A percentile compares a stretch with the other conserved stretches of the same genome.
Evolutionary conservation across 1,140 invertebrate species (phyloP).

Genomic region (Drosophila tropicalis): DNA sequence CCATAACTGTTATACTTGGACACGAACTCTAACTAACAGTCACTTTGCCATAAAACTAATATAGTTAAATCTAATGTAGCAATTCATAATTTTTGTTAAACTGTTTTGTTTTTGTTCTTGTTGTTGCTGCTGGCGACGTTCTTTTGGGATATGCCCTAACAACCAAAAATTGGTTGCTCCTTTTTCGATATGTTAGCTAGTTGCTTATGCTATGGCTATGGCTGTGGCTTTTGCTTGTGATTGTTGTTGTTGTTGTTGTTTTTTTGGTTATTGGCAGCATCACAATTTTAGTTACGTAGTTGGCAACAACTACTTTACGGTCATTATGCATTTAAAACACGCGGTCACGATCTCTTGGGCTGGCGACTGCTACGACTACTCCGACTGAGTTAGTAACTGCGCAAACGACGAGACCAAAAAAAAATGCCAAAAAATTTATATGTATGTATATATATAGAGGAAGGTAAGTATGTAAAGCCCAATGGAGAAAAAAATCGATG

Average conservation of each 20-base stretch:
- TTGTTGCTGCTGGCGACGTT: slow-evolving; percentile 34
- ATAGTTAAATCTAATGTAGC: slow-evolving; percentile 81
- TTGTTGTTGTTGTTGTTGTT: too few species aligned
- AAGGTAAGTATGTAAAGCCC: background rate
- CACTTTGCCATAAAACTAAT: slow-evolving; percentile 64
- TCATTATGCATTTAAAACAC: slow-evolving; percentile 83
- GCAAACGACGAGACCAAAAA: slow-evolving; percentile 48
- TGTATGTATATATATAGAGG: slow-evolving; percentile 17
- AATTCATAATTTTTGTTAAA: slow-evolving; percentile 80
- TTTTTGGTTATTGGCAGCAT: slow-evolving; percentile 45
- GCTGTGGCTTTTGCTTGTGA: background rate
- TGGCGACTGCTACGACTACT: slow-evolving; percentile 4
- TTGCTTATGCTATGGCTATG: slow-evolving; percentile 15
- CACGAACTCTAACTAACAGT: slow-evolving; percentile 56
- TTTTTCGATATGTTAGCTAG: slow-evolving; percentile 69
- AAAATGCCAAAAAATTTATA: slow-evolving; percentile 30
- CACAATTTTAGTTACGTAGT: slow-evolving; percentile 63
- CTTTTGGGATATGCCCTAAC: slow-evolving; percentile 45
- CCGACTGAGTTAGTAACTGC: slow-evolving; percentile 78
- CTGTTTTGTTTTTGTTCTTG: slow-evolving; percentile 43
- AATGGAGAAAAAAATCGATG: slow-evolving; percentile 52
- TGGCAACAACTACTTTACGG: slow-evolving; percentile 80
- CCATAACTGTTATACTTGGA: slow-evolving; percentile 67
- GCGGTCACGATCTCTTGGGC: slow-evolving; percentile 79
- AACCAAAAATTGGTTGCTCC: slow-evolving; percentile 44